Evolutionary conservation across 2,888 invertebrate genomes (phyloP).

Genomic region (Caenorhabditis panamensis): DNA sequence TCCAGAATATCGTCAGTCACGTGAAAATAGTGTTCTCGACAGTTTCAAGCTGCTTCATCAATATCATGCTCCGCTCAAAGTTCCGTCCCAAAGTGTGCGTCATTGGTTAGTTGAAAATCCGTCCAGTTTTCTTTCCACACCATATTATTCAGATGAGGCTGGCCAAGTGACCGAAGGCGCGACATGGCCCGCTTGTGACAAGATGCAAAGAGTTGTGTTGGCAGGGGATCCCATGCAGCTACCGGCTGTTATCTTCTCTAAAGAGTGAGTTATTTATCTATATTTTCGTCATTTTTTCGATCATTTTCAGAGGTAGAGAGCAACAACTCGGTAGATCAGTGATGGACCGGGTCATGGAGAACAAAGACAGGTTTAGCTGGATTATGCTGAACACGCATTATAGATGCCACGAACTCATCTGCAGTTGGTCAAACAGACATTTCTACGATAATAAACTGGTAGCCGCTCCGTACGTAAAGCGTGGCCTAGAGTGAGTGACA

Average conservation of each 20-base stretch:
- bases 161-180: constrained; percentile 2
- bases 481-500: too few species aligned
- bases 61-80: too few species aligned
- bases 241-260: not conserved
- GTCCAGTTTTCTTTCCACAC: too few species aligned
- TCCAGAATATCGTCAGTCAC: too few species aligned
- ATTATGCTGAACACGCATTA: constrained; percentile 9
- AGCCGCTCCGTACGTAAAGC: too few species aligned
- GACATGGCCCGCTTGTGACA: not conserved
- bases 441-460: constrained; percentile 4
- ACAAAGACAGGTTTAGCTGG: not conserved
- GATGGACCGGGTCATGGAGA: not conserved
- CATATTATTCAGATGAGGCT: constrained; percentile 1
- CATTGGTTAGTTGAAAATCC: not conserved
- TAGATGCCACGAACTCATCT: not conserved
- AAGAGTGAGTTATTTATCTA: constrained; percentile 4
- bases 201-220: constrained; percentile 9
- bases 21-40: too few species aligned
- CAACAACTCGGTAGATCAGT: not conserved
- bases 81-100: not conserved
- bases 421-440: not conserved
- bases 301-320: constrained; percentile 1
- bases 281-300: too few species aligned
- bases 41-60: too few species aligned
- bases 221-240: constrained; percentile 17